phyloP scores from a whole-genome alignment of 2,797 vertebrate species.

The Mormyrops boulengeri region DNA sequence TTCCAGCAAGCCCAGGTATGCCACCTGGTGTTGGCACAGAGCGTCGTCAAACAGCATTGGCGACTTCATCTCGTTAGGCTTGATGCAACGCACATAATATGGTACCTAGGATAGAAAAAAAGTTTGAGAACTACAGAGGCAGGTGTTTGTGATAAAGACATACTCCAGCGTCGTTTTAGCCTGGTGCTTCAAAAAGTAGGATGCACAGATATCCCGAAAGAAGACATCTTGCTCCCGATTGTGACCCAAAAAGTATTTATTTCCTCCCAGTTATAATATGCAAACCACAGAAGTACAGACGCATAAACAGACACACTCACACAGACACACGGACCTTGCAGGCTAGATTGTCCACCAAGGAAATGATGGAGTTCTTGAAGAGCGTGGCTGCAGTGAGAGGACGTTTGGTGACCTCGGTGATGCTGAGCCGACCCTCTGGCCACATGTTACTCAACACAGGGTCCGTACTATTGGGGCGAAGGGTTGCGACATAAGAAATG shows the following conservation, averaged over 20 bases:
- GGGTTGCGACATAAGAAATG: neutral
- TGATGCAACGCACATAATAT: conserved; percentile 86
- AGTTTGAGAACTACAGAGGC: neutral
- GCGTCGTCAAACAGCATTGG: conserved; percentile 65
- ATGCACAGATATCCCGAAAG: conserved; percentile 10
- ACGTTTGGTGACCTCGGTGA: conserved; percentile 89
- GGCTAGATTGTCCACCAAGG: conserved; percentile 80
- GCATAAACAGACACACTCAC: neutral
- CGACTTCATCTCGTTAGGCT: conserved; percentile 84
- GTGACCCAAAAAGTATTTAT: conserved; percentile 33
- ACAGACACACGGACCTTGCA: conserved; percentile 72
- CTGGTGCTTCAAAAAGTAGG: neutral
- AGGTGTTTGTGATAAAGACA: neutral
- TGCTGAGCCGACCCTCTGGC: conserved; percentile 84
- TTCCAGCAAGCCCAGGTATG: conserved; percentile 86
- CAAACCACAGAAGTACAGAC: conserved; percentile 20
- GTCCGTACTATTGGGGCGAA: conserved; percentile 55
- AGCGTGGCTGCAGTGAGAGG: conserved; percentile 79
- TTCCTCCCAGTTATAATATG: conserved; percentile 22
- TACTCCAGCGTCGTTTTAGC: neutral
- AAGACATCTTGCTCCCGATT: conserved; percentile 30
- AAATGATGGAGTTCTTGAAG: conserved; percentile 91
- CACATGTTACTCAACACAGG: conserved; percentile 80
- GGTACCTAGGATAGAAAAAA: conserved; percentile 65
- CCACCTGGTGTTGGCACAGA: conserved; percentile 81